Conservation (phyloP, 2,888 invertebrate species). For the Lysandra coridon region DNA sequence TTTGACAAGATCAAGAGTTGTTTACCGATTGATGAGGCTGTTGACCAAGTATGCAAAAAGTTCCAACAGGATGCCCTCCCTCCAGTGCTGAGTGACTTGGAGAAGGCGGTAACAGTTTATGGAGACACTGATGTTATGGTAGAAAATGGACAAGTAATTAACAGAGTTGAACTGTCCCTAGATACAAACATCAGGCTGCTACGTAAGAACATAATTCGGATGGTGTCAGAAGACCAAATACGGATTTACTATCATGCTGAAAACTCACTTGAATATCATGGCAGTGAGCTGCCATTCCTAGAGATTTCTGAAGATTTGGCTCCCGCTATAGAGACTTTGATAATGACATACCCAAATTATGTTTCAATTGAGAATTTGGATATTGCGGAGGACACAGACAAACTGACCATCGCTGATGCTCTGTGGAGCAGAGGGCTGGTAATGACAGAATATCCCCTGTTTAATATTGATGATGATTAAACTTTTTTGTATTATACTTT, state of each 20-base stretch:
- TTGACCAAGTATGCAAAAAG: slow-evolving; percentile 91
- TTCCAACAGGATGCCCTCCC: slow-evolving; percentile 94
- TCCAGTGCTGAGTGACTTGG: slow-evolving; percentile 85
- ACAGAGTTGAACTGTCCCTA: slow-evolving; percentile 83
- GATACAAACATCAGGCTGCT: slow-evolving; percentile 83
- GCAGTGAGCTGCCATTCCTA: slow-evolving; percentile 84
- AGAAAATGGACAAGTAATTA: slow-evolving; percentile 81
- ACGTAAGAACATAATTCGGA: slow-evolving; percentile 77
- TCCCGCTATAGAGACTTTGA: slow-evolving; percentile 85
- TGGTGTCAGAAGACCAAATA: slow-evolving; percentile 83
- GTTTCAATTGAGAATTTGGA: slow-evolving; percentile 86
- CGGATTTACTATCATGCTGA: slow-evolving; percentile 90
- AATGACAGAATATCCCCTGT: slow-evolving; percentile 84
- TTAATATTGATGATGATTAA: slow-evolving; percentile 68
- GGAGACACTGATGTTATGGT: slow-evolving; percentile 86
- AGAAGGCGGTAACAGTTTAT: slow-evolving; percentile 85
- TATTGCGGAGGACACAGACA: slow-evolving; percentile 81
- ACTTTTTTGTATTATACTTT: slow-evolving; percentile 25
- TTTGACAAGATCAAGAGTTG: slow-evolving; percentile 81
- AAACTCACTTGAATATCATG: slow-evolving; percentile 93
- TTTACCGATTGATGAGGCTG: slow-evolving; percentile 87
- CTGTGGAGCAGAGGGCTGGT: slow-evolving; percentile 92
- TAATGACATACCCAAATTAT: slow-evolving; percentile 89
- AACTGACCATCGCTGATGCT: slow-evolving; percentile 83
- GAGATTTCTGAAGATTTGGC: slow-evolving; percentile 86